phyloP scores from a whole-genome alignment of 2,113 vertebrate genomes.

The Pelecanus crispus region DNA sequence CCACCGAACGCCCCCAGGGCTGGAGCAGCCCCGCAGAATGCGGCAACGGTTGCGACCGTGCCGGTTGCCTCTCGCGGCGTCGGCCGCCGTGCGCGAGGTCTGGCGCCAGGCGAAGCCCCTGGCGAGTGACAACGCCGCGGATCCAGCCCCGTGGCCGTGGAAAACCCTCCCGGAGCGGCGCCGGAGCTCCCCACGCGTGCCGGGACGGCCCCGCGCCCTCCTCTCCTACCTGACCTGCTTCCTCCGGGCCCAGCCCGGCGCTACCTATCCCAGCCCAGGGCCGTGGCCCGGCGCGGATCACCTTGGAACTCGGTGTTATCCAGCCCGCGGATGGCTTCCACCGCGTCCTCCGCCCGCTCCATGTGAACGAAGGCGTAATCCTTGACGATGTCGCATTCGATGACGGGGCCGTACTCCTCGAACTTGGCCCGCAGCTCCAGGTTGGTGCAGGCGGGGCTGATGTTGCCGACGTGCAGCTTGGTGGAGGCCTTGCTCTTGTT shows the following conservation, averaged over 20 bases:
- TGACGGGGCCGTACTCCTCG: conserved; percentile 89
- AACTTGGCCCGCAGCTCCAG: conserved; percentile 92
- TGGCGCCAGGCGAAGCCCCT: no score
- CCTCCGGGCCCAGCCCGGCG: not conserved
- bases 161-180: not conserved
- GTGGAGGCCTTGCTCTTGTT: conserved; percentile 90
- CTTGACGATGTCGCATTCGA: conserved; percentile 96
- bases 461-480: conserved; percentile 93
- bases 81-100: not conserved
- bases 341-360: conserved; percentile 92
- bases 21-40: no score
- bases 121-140: rapidly evolving
- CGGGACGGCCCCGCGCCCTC: not conserved
- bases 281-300: not conserved
- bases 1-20: no score
- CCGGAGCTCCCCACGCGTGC: not conserved
- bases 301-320: conserved; percentile 61
- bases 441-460: conserved; percentile 85
- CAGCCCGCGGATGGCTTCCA: conserved; percentile 91
- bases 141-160: rapidly evolving
- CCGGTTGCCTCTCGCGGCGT: rapidly evolving
- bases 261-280: not conserved
- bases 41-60: no score
- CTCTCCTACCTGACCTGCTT: not conserved
- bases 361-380: conserved; percentile 97